A percentile compares a stretch with the other conserved stretches of the same genome.
Conservation (phyloP, 2,888 invertebrate species). For the Drosophila subquinaria region DNA sequence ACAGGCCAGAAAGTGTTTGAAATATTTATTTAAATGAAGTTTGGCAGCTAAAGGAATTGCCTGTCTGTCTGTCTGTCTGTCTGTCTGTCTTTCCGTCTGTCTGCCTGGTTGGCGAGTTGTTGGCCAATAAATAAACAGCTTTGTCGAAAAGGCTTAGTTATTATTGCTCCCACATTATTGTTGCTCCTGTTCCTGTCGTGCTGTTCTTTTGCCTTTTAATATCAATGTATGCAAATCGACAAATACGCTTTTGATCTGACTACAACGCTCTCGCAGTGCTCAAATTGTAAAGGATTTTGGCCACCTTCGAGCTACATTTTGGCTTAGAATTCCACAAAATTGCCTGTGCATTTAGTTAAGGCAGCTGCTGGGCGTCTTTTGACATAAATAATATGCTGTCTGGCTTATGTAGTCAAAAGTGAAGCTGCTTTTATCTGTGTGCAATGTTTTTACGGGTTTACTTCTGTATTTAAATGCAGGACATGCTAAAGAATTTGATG, state of each 20-base stretch:
- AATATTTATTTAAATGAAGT: conserved; percentile 61
- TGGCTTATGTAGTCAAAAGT: conserved; percentile 10
- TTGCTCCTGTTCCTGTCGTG: not conserved
- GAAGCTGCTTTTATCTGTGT: not conserved
- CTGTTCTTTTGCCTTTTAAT: conserved; percentile 25
- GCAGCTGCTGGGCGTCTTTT: not conserved
- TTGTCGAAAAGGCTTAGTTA: conserved; percentile 38
- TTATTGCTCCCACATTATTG: conserved; percentile 14
- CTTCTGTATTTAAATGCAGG: not conserved
- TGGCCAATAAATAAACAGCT: conserved; percentile 40
- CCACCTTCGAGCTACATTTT: conserved; percentile 1
- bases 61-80: not conserved
- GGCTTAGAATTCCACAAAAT: conserved; percentile 5
- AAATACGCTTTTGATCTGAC: conserved; percentile 52
- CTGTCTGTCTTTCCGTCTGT: not conserved
- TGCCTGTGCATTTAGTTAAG: conserved; percentile 3
- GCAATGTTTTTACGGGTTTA: conserved; percentile 4
- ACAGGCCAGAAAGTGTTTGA: conserved; percentile 31
- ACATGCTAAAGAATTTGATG: not conserved
- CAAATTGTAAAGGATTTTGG: not conserved
- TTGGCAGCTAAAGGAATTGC: conserved; percentile 28
- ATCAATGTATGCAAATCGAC: conserved; percentile 54
- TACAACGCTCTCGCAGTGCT: not conserved
- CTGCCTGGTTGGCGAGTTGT: not conserved
- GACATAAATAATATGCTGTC: conserved; percentile 10